Evolutionary conservation across 2,113 vertebrate species (phyloP).

Genomic region (Gnathonemus longibarbis): DNA sequence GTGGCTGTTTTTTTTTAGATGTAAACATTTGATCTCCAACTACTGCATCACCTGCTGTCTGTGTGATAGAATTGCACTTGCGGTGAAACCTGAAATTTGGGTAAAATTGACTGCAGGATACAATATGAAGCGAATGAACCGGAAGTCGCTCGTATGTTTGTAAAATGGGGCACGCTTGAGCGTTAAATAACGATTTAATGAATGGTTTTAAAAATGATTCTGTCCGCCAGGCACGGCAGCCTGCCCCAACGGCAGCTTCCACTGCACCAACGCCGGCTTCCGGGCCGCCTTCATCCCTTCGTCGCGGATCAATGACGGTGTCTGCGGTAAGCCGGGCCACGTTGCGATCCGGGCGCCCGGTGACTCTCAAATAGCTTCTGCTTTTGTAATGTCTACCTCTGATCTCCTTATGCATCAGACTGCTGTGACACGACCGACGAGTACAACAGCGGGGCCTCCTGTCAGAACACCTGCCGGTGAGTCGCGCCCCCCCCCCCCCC

Average conservation of each 20-base stretch:
- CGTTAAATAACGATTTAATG: background rate
- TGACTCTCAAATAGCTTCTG: background rate
- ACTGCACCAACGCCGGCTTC: conserved; percentile 80
- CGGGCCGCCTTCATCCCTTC: conserved; percentile 72
- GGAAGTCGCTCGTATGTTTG: background rate
- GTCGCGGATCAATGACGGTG: conserved; percentile 78
- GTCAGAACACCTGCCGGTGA: conserved; percentile 83
- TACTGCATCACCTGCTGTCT: background rate
- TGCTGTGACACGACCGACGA: conserved; percentile 87
- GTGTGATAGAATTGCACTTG: background rate
- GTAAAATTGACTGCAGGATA: background rate
- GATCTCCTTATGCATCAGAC: conserved; percentile 51
- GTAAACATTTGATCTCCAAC: background rate
- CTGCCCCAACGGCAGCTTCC: conserved; percentile 78
- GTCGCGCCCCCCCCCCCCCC: background rate
- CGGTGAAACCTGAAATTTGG: background rate
- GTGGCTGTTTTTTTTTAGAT: background rate
- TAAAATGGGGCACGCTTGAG: background rate
- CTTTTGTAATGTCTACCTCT: background rate
- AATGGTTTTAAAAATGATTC: background rate
- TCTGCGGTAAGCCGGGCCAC: conserved; percentile 67
- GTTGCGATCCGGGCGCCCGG: background rate
- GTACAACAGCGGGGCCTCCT: conserved; percentile 78
- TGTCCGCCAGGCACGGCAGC: conserved; percentile 70
- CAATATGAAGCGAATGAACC: background rate